Conservation (phyloP, 1,140 invertebrate species). For the Ridgeia piscesae region DNA sequence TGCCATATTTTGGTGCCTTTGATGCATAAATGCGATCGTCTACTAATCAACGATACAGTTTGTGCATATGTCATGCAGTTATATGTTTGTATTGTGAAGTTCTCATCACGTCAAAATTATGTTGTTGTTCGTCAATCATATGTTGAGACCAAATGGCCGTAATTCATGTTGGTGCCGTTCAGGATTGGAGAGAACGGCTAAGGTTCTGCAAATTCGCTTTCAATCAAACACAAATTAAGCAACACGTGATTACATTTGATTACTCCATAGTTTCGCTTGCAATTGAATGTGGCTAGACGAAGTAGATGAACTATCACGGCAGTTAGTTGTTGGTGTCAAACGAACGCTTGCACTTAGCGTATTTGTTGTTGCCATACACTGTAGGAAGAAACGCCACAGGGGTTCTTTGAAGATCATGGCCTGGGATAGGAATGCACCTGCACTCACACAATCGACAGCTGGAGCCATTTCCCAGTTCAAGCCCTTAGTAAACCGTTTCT, state of each 20-base stretch:
- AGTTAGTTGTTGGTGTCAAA: background rate
- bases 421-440: background rate
- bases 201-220: background rate
- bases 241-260: background rate
- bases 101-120: background rate
- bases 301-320: background rate
- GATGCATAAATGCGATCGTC: background rate
- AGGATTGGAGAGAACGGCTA: background rate
- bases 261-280: background rate
- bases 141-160: background rate
- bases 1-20: background rate
- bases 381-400: background rate
- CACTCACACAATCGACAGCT: background rate
- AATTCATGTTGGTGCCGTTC: background rate
- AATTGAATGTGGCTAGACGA: background rate
- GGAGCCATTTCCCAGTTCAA: background rate
- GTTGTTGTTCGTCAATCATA: background rate
- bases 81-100: background rate
- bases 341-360: background rate
- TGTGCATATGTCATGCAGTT: background rate
- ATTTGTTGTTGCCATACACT: background rate
- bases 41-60: background rate
- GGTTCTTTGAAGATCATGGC: background rate
- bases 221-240: background rate
- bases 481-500: background rate